phyloP scores from a whole-genome alignment of 1,140 invertebrate species.

The Centruroides vittatus region DNA sequence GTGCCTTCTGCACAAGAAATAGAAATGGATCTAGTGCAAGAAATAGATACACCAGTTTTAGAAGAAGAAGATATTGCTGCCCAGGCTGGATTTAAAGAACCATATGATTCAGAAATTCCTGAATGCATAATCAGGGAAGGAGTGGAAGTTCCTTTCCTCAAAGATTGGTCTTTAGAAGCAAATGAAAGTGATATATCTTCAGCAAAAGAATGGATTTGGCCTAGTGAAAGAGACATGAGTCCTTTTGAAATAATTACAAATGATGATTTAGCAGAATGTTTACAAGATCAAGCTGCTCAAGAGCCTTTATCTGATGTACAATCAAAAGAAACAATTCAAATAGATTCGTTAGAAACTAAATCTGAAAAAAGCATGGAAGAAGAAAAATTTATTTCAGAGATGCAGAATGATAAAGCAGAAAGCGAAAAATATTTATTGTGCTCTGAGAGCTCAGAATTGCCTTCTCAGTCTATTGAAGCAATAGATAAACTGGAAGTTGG shows the following conservation, averaged over 20 bases:
- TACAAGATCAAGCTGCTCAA: conserved; percentile 12
- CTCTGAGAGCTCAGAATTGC: neutral
- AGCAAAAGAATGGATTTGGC: conserved; percentile 10
- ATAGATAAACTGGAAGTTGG: neutral
- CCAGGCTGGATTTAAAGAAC: conserved; percentile 30
- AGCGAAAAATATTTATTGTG: neutral
- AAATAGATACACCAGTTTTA: conserved; percentile 18
- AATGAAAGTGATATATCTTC: conserved; percentile 2
- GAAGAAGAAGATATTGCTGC: conserved; percentile 29
- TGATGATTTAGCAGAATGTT: conserved; percentile 26
- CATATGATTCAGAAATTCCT: conserved; percentile 37
- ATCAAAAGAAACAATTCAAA: neutral
- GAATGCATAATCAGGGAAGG: conserved; percentile 27
- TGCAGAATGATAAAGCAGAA: neutral
- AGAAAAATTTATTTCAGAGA: neutral
- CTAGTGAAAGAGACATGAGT: conserved; percentile 18
- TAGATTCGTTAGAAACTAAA: neutral
- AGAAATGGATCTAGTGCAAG: conserved; percentile 31
- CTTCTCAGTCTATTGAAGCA: conserved; percentile 6
- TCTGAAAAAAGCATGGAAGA: neutral
- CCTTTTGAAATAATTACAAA: conserved; percentile 32
- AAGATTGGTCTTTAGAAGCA: conserved; percentile 11
- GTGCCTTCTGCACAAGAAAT: conserved; percentile 48
- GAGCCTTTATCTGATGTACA: neutral
- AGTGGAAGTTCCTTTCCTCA: conserved; percentile 16